Evolutionary conservation across 2,888 invertebrate genomes (phyloP), one percentile per base, ranked within the genome.

Genomic region (Synergus umbraculus): DNA sequence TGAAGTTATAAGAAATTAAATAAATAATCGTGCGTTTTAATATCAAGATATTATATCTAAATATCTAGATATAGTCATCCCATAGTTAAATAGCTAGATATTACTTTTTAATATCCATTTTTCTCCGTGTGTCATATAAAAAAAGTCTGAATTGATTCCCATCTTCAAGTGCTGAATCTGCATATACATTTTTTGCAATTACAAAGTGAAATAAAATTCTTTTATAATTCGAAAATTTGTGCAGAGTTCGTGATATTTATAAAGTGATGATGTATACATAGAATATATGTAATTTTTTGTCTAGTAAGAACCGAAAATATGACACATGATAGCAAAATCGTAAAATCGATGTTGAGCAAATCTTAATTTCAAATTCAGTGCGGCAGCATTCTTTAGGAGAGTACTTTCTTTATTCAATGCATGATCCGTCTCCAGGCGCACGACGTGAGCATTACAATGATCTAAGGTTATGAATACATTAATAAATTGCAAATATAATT

Each of bases 381-480:
- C 54, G 54, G 29, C 73, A 41, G n/a, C 73, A 73, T 73, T 73
- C 73, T 73, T 73, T 54, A 41, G n/a, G 41, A 8, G 54, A 49
- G 73, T 37, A 73, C 73, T 73, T 73, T 73, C 73, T 73, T 54
- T 73, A 73, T 73, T 73, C 73, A 54, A 37, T 73, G 73, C 46
- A 63, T 63, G 63, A 29, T 63, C 63, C 29, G 73, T 73, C 73
- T 73, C 54, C 18, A 15, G 49, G 15, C 15, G 54, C 37, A 54
- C 73, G 54, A 54, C n/a, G 54, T 73, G 73, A 63, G 63, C 63
- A 63, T 63, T 63, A 29, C 29, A 63, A 63, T 63, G 63, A 63
- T 63, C 29, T 63, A 63, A 13, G 29, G 63, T 37, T n/a, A 73
- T 73, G 73, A 54, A 73, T 73, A 73, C 54, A 73, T 54, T 54